Conservation (phyloP, 1,140 invertebrate species). For the Scaptodrosophila lebanonensis region DNA sequence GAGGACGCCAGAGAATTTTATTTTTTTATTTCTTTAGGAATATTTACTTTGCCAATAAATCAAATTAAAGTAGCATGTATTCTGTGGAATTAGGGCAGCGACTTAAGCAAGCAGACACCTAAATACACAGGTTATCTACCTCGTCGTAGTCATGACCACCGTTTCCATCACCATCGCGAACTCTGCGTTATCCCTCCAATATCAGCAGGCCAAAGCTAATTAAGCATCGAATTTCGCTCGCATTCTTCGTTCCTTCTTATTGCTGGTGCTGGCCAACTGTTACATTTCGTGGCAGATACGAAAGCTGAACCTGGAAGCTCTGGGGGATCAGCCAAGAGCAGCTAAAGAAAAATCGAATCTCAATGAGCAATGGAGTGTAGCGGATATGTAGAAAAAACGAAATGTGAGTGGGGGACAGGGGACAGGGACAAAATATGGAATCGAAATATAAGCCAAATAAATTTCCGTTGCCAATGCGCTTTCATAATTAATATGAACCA, state of each 20-base stretch:
- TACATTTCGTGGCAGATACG: too few species aligned
- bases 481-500: constrained; percentile 72
- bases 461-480: constrained; percentile 66
- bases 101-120: not conserved
- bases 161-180: constrained; percentile 27
- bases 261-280: not conserved
- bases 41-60: too few species aligned
- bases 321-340: constrained; percentile 29
- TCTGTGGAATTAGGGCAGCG: not conserved
- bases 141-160: constrained; percentile 27
- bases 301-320: constrained; percentile 2
- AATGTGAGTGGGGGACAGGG: not conserved
- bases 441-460: constrained; percentile 73
- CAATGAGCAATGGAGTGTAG: not conserved
- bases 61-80: too few species aligned
- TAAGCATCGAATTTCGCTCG: constrained; percentile 72
- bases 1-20: too few species aligned
- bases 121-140: constrained; percentile 17
- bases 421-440: constrained; percentile 29
- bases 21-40: too few species aligned
- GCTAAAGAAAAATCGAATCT: constrained; percentile 14
- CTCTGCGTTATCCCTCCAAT: constrained; percentile 1
- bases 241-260: constrained; percentile 16
- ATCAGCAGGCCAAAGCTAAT: constrained; percentile 58
- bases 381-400: constrained; percentile 1